A percentile compares a stretch with the other conserved stretches of the same genome.
These are phyloP conservation scores for Holacanthus passer DNA, from an alignment of 2,113 vertebrate species.

Conservation along the genomic window DNA sequence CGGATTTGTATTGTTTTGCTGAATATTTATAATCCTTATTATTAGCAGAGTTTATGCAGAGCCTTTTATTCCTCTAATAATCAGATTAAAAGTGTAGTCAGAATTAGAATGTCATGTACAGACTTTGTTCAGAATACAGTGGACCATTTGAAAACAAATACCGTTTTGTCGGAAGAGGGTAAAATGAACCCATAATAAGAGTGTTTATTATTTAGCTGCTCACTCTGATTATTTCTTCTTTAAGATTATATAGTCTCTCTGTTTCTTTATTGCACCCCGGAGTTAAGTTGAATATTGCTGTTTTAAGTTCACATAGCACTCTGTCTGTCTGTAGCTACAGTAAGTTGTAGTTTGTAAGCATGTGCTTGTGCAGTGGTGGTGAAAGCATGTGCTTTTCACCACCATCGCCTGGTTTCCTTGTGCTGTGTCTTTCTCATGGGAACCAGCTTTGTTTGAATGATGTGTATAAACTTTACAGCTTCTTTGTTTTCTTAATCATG, in stretches of 20 bases:
- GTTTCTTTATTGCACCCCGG: not conserved
- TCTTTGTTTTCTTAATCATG: not conserved
- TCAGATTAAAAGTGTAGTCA: conserved; percentile 12
- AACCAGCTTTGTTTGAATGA: not conserved
- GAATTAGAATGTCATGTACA: not conserved
- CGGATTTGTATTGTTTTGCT: not conserved
- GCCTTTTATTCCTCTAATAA: not conserved
- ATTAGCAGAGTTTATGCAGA: not conserved
- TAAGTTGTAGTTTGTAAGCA: not conserved
- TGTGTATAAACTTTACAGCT: not conserved
- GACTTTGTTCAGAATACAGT: not conserved
- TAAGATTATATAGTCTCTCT: not conserved
- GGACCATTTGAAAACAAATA: conserved; percentile 12
- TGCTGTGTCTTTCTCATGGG: not conserved
- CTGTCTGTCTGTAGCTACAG: not conserved
- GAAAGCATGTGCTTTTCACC: not conserved
- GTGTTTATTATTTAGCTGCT: not conserved
- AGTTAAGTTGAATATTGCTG: not conserved
- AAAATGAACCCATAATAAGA: not conserved
- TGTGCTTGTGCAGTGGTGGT: no score
- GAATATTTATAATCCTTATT: not conserved
- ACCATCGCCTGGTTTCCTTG: not conserved
- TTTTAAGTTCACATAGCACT: not conserved
- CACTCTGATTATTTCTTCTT: not conserved
- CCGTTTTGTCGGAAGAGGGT: not conserved